Evolutionary conservation across 1,140 invertebrate genomes (phyloP), one percentile per base, ranked within the genome.

Genomic region (Bicyclus anynana): DNA sequence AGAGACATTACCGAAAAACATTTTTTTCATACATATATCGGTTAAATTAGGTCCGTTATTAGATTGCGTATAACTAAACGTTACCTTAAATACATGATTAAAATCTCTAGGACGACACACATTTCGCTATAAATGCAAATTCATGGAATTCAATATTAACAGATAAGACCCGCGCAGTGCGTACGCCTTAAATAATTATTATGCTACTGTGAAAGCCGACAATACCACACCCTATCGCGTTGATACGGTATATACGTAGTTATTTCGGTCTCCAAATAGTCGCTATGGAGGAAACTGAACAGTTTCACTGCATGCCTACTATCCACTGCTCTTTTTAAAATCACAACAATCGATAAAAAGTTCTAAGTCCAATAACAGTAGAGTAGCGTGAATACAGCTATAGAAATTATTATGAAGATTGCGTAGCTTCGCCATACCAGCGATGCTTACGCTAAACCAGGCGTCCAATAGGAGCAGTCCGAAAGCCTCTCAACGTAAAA

Each of bases 51-150:
- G 74, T 79, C 80, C 84, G 72, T 81, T 27, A 27, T 26, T 73
- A 73, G 78, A 84, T n/a, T 79, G 74, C 69, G 69, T 77, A 80
- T 68, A 80, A 75, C 79, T 84, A 82, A 65, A 77, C 58, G 71
- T 83, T 81, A 84, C 77, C 80, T 87, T 84, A 87, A 84, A 84
- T 80, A 84, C 68, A 80, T 77, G 82, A 80, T 82, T n/a, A 84
- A 83, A 84, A 87, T 85, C 80, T 87, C 83, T 86, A 87, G 80
- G 77, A 84, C 80, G 72, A 83, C 80, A 85, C 74, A 84, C 80
- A 81, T 85, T 84, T 83, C 80, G 79, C 76, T 83, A 85, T 88
- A 88, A 88, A 88, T 88, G 85, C 85, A 88, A 88, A 86, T 88
- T 88, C 83, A 88, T 85, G 85, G 85, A 88, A 88, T 88, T 88